Evolutionary conservation across 2,797 vertebrate genomes (phyloP), one percentile per base, ranked within the genome.

Genomic region (Limosa lapponica): DNA sequence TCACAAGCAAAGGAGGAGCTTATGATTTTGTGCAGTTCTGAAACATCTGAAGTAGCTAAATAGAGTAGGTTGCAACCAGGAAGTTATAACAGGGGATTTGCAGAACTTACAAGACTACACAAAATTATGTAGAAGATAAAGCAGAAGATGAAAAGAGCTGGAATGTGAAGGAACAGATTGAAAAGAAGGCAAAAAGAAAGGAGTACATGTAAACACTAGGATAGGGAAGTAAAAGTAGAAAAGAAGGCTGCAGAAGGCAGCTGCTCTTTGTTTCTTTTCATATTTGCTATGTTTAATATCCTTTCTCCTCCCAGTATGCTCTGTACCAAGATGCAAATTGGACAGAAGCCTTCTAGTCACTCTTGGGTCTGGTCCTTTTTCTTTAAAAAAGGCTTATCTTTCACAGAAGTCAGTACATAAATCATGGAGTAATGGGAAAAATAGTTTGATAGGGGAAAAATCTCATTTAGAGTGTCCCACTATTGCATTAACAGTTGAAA

Each of bases 281-380:
- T 52, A 24, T 32, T 84, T 81, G 14, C 7, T 14, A 2, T 15
- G 2, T 64, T 80, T 59, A 67, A 37, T 8, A 51, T 2, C 37
- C 6, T 51, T 91, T 9, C 16, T 81, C 6, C 4, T 52, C 43
- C 5, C 1, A 12, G 16, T 2, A 2, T 0, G 3, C 3, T 67
- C 3, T 72, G 80, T 51, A 74, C 8, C 11, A 67, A 83, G 90
- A 67, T 8, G 5, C 8, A 57, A 41, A 67, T 23, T 73, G 25
- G 52, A 85, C 59, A 69, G 27, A 85, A 82, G 8, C 4, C 6
- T 30, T 44, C 25, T n/a, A 23, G 5, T 37, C 20, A 25, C 6
- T 59, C 25, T 44, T 32, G 6, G 11, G 3, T 61, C 9, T 37
- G 4, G 12, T 11, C 2, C 2, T 82, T 75, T 59, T 74, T 44